Evolutionary conservation across 1,140 invertebrate species (phyloP).

Genomic region (Mactra quadrangularis): DNA sequence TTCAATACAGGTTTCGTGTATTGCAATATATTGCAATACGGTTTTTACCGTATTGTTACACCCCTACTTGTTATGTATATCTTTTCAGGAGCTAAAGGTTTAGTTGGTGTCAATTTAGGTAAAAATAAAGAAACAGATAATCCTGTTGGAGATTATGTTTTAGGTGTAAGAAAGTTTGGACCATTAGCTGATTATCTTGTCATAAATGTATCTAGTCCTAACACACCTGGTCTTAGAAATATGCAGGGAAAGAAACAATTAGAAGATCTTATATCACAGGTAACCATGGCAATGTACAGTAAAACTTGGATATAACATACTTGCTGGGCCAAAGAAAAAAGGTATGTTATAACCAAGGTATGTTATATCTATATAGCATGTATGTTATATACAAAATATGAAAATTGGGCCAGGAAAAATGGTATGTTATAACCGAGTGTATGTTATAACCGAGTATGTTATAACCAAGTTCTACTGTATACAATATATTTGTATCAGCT

Average conservation of each 20-base stretch:
- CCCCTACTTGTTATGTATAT: too few relatives aligned
- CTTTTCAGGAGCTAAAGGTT: constrained; percentile 70
- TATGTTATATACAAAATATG: neutral
- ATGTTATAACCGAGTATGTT: too few relatives aligned
- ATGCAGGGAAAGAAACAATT: constrained; percentile 93
- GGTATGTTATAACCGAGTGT: too few relatives aligned
- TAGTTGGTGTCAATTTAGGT: constrained; percentile 96
- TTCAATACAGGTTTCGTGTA: too few relatives aligned
- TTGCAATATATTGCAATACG: too few relatives aligned
- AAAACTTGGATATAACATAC: too few relatives aligned
- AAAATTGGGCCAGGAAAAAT: too few relatives aligned
- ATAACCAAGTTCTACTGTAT: too few relatives aligned
- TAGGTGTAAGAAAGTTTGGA: constrained; percentile 84
- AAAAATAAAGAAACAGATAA: constrained; percentile 95
- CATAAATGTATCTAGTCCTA: constrained; percentile 89
- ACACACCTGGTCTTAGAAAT: constrained; percentile 95
- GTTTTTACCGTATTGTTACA: too few relatives aligned
- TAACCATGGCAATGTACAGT: constrained; percentile 82
- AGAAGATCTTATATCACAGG: constrained; percentile 87
- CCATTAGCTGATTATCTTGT: constrained; percentile 85
- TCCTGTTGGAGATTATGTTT: constrained; percentile 91
- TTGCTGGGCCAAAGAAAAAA: too few relatives aligned
- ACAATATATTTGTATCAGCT: neutral
- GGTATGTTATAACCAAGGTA: too few relatives aligned
- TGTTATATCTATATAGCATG: too few relatives aligned